Conservation (phyloP, 2,888 invertebrate genomes). For the Lasius platythorax region DNA sequence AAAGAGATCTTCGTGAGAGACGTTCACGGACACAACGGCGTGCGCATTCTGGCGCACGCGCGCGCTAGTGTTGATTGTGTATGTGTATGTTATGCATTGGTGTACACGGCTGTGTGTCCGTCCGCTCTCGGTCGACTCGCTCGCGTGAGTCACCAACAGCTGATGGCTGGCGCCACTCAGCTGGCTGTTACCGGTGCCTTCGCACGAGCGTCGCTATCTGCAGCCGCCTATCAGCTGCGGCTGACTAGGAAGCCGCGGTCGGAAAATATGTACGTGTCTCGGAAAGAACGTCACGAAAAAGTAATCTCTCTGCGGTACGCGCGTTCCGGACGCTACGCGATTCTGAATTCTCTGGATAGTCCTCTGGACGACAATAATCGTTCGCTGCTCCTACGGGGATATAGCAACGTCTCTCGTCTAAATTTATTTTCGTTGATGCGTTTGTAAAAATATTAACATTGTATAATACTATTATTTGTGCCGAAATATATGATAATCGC, state of each 20-base stretch:
- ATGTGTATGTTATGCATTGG: constrained; percentile 10
- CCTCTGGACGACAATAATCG: neutral
- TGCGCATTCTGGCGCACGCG: constrained; percentile 46
- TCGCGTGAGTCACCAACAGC: constrained; percentile 85
- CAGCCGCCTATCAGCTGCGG: constrained; percentile 79
- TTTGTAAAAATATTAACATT: neutral
- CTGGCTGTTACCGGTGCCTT: constrained; percentile 83
- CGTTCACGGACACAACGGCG: constrained; percentile 28
- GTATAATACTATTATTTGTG: neutral
- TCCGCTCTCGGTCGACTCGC: constrained; percentile 62
- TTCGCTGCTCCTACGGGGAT: too few species aligned
- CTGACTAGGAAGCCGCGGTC: constrained; percentile 68
- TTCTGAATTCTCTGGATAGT: constrained; percentile 15
- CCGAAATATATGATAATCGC: neutral
- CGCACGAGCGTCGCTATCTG: constrained; percentile 79
- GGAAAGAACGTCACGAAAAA: constrained; percentile 13
- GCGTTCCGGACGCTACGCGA: constrained; percentile 16
- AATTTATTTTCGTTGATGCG: neutral
- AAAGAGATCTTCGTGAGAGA: constrained; percentile 35
- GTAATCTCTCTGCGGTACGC: neutral
- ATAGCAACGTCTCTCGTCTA: neutral
- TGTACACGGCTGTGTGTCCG: constrained; percentile 46
- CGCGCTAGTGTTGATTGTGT: constrained; percentile 28
- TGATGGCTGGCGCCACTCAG: constrained; percentile 85
- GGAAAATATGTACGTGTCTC: constrained; percentile 62